Base-by-base conservation (phyloP, 1,140 invertebrate genomes). In the Drosophila triauraria region DNA sequence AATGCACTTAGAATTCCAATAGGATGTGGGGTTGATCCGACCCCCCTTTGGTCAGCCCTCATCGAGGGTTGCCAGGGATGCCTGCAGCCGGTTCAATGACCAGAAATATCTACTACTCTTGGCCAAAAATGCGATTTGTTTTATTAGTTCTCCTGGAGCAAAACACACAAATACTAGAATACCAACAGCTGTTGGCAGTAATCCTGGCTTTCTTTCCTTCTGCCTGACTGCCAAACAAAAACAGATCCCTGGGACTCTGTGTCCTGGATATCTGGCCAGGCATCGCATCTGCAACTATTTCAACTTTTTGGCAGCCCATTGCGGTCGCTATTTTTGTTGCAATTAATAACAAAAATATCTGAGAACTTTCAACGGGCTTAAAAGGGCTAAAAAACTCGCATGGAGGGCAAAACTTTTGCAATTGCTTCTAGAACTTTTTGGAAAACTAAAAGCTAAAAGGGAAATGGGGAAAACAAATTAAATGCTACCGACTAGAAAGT, bases 101-200 rank as follows among this genome's bases (percentile, higher is more conserved):
- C 83, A 76, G 65, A 75, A 72, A 85, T 84, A 85, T 84, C 74
- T 58, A 80, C 62, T 58, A 58, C 58, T 75, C 65, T 82, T 84
- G 82, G 82, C 79, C 70, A 82, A 82, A 88, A 84, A 88, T 86
- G 83, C 80, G 84, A 88, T 86, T 88, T 86, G 84, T 86, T 86
- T 88, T 86, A 86, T 86, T 88, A 88, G 84, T 86, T 83, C 87
- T 80, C 62, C 46, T 27, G 15, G 30, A 35, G 48, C 44, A 53
- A 40, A 62, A 61, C 44, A 67, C 59, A 59, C 65, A 72, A 65
- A 23, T 53, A 13, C 30, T 9, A 38, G 83, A 87, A 68, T 78
- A 87, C 50, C 64, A 70, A 40, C 83, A 87, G 81, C 81, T 84
- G 84, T 64, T 86, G 83, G 83, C 76, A 86, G 53, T 61, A 64